Evolutionary conservation across 2,888 invertebrate genomes (phyloP).

Genomic region (Drosophila buzzatii): DNA sequence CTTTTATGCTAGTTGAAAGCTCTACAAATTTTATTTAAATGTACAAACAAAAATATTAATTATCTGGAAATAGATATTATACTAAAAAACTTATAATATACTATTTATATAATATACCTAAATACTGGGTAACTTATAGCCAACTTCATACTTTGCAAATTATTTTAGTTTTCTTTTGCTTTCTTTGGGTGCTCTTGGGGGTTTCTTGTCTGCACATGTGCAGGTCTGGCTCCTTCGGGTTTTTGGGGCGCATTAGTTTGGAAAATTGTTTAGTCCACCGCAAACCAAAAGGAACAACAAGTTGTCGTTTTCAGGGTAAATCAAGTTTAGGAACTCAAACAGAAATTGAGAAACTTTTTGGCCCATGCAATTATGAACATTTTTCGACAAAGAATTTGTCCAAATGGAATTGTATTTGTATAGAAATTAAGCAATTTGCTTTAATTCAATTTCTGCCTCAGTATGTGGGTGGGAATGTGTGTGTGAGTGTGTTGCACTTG

Average conservation of each 20-base stretch:
- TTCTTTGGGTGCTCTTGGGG: constrained; percentile 16
- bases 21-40: no score
- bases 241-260: constrained; percentile 65
- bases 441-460: constrained; percentile 43
- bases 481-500: constrained; percentile 38
- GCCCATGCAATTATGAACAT: constrained; percentile 66
- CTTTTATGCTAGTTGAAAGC: no score
- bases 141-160: not conserved
- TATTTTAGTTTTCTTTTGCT: constrained; percentile 14
- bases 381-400: constrained; percentile 26
- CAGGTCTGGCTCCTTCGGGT: constrained; percentile 15
- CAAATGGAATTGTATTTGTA: constrained; percentile 44
- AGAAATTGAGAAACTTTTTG: constrained; percentile 58
- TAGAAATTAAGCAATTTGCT: constrained; percentile 43
- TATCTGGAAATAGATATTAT: no score
- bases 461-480: not conserved
- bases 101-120: not conserved
- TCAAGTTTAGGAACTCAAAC: constrained; percentile 63
- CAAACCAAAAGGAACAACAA: constrained; percentile 69
- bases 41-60: no score
- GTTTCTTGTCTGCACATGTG: constrained; percentile 40
- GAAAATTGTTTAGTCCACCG: constrained; percentile 77
- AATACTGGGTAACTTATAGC: not conserved
- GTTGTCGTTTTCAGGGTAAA: constrained; percentile 57
- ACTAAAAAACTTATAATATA: not conserved